phyloP scores from a whole-genome alignment of 2,113 vertebrate genomes.

The Gobius niger region DNA sequence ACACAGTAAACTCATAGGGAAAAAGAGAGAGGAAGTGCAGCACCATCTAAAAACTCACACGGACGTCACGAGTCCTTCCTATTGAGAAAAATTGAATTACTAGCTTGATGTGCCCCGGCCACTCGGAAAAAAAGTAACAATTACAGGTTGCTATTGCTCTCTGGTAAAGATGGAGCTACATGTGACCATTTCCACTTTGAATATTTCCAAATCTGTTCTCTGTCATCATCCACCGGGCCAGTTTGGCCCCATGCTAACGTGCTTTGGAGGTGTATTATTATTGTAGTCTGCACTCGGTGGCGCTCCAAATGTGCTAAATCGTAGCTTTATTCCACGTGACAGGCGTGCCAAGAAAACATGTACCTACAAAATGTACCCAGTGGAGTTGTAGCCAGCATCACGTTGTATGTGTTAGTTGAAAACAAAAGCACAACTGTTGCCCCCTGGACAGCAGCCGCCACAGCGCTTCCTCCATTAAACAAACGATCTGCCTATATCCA shows the following conservation, averaged over 20 bases:
- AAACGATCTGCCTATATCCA: conserved; percentile 39
- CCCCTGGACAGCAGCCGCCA: conserved; percentile 36
- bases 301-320: not conserved
- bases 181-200: too few relatives aligned
- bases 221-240: not conserved
- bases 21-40: too few relatives aligned
- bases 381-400: conserved; percentile 4
- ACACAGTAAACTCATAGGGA: too few relatives aligned
- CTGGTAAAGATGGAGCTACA: too few relatives aligned
- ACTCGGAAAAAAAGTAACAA: too few relatives aligned
- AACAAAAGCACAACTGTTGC: conserved; percentile 32
- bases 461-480: conserved; percentile 39
- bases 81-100: too few relatives aligned
- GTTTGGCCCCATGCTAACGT: not conserved
- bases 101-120: too few relatives aligned
- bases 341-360: not conserved
- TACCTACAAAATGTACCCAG: not conserved
- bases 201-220: too few relatives aligned
- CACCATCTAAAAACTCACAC: too few relatives aligned
- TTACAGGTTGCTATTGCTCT: too few relatives aligned
- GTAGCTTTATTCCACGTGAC: not conserved
- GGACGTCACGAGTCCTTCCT: too few relatives aligned
- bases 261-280: not conserved
- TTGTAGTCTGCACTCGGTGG: not conserved
- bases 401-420: conserved; percentile 20